Percentiles rank a stretch among this genome's conserved stretches.
Conservation (phyloP, 2,888 invertebrate species). For the Adelphocoris suturalis region DNA sequence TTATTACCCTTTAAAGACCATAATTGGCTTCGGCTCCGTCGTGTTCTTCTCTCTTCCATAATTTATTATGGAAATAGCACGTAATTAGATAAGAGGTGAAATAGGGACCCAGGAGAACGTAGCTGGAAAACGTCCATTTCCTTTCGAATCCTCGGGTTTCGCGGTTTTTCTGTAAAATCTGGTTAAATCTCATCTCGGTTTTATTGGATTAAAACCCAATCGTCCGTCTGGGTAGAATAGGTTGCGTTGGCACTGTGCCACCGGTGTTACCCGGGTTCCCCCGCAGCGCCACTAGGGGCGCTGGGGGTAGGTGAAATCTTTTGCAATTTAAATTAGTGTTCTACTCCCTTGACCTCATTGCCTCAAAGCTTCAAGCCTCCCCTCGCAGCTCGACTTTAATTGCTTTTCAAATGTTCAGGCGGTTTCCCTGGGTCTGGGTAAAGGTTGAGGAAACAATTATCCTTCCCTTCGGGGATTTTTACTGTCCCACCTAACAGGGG, state of each 20-base stretch:
- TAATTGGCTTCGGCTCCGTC: neutral
- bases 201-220: constrained; percentile 60
- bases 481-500: neutral
- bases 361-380: neutral
- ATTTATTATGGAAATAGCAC: constrained; percentile 37
- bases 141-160: neutral
- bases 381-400: neutral
- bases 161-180: constrained; percentile 50
- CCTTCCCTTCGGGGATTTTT: neutral
- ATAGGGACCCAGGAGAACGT: neutral
- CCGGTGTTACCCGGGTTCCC: neutral
- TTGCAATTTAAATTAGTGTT: constrained; percentile 60
- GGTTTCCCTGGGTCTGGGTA: neutral
- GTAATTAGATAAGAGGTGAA: constrained; percentile 34
- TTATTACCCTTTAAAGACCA: constrained; percentile 14
- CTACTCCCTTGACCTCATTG: constrained; percentile 61
- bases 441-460: neutral
- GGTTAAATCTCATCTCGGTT: constrained; percentile 49
- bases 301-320: constrained; percentile 41
- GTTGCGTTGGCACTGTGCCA: constrained; percentile 1
- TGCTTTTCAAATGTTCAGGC: constrained; percentile 32
- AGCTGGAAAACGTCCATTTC: neutral
- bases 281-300: neutral
- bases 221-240: constrained; percentile 22
- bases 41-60: neutral